Conservation (phyloP, 2,797 vertebrate genomes). For the Cossypha caffra region DNA sequence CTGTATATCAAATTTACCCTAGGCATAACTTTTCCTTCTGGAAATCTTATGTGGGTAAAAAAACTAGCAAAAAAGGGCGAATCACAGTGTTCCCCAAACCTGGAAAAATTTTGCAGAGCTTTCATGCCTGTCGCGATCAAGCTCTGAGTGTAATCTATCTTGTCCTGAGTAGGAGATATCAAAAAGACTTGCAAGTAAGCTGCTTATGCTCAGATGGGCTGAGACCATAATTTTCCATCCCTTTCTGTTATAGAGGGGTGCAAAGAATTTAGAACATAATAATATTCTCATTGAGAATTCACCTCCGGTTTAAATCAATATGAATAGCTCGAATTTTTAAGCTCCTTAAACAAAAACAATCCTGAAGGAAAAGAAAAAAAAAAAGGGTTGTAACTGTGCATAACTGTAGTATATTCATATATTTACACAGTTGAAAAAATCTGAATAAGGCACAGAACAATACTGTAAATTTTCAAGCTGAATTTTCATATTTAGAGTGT, state of each 20-base stretch:
- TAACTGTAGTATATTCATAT: neutral
- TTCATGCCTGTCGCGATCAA: neutral
- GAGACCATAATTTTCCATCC: neutral
- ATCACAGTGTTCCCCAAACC: neutral
- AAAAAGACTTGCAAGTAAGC: neutral
- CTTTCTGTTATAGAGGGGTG: rapidly evolving
- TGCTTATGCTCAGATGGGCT: neutral
- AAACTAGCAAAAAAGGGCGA: rapidly evolving
- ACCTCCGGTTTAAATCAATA: neutral
- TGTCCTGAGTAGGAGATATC: neutral
- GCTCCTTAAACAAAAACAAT: neutral
- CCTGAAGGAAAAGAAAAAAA: neutral
- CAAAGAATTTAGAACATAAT: neutral
- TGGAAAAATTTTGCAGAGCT: neutral
- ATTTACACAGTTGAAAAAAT: neutral
- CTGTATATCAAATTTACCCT: neutral
- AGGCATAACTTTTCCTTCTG: neutral
- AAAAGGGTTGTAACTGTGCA: neutral
- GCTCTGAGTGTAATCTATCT: neutral
- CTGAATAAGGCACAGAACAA: neutral
- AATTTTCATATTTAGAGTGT: neutral
- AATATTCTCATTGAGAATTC: neutral
- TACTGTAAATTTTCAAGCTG: neutral
- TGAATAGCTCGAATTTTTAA: neutral
- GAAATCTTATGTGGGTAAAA: neutral